Base-by-base conservation (phyloP, 2,888 invertebrate genomes). In the Tetramorium bicarinatum region DNA sequence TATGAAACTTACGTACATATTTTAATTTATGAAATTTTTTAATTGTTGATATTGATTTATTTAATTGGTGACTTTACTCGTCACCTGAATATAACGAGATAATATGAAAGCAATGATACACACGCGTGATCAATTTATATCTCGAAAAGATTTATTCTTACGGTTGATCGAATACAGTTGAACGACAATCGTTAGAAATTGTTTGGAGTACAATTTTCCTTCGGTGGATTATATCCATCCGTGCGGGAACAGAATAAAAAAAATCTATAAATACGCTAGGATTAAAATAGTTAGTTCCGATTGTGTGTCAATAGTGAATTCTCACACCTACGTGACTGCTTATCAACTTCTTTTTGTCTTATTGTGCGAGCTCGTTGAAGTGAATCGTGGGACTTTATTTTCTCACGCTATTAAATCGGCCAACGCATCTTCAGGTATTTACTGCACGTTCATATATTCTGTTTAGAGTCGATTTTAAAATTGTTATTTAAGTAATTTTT, bases 211-310 rank as follows among this genome's bases (percentile, higher is more conserved):
- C 71, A 44, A 21, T 71, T 47, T 47, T 25, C 13, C 11, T 79
- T 79, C 56, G 38, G n/a, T 3, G 29, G 8, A 77, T 79, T 71
- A 66, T 34, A 29, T 29, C 6, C 21, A 61, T 18, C 15, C 21
- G 13, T 47, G n/a, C 29, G 49, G 1, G 7, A 54, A 54, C 4
- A 34, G 44, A 67, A 54, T 54, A n/a, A 15, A 41, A 41, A 21
- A 29, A 66, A 66, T 6, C 34, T 69, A 44, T 49, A 56, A 79
- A 79, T 79, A 29, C 15, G 56, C 11, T 21, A 8, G 13, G 25
- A 69, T 79, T 69, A 79, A 79, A 69, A 56, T 34, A 47, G 54
- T 29, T 76, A 54, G 56, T 21, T 79, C 9, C 4, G 44, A 47
- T 56, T 56, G 29, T 34, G 29, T 34, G 56, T 56, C 44, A 56